phyloP scores from a whole-genome alignment of 2,113 vertebrate species.

The Phasianus colchicus region DNA sequence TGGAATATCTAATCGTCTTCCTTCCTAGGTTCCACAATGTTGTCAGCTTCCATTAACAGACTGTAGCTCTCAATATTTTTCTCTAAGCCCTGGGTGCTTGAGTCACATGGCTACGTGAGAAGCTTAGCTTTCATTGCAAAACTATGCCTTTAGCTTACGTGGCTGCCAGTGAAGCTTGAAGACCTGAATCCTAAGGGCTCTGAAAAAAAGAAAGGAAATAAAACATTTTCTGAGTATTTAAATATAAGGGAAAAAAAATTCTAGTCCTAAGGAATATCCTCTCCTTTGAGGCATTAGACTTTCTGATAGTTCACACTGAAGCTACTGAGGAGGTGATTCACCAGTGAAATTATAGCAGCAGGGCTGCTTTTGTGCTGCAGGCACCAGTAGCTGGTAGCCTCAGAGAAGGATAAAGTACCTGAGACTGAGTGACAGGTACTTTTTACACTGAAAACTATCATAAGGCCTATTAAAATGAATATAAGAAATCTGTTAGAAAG shows the following conservation, averaged over 20 bases:
- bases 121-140: neutral
- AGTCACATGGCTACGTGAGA: neutral
- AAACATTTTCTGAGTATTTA: neutral
- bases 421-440: neutral
- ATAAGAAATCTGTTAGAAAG: neutral
- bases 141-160: neutral
- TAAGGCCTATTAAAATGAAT: neutral
- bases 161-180: neutral
- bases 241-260: neutral
- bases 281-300: neutral
- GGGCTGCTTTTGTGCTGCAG: neutral
- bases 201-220: neutral
- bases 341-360: neutral
- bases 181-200: neutral
- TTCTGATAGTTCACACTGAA: neutral
- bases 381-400: neutral
- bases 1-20: neutral
- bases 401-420: neutral
- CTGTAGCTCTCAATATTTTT: neutral
- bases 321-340: neutral
- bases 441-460: neutral
- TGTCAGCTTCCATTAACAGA: neutral
- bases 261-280: neutral
- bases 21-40: neutral
- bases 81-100: neutral